Base-by-base conservation (phyloP, 2,888 invertebrate species). In the Xylota segnis region DNA sequence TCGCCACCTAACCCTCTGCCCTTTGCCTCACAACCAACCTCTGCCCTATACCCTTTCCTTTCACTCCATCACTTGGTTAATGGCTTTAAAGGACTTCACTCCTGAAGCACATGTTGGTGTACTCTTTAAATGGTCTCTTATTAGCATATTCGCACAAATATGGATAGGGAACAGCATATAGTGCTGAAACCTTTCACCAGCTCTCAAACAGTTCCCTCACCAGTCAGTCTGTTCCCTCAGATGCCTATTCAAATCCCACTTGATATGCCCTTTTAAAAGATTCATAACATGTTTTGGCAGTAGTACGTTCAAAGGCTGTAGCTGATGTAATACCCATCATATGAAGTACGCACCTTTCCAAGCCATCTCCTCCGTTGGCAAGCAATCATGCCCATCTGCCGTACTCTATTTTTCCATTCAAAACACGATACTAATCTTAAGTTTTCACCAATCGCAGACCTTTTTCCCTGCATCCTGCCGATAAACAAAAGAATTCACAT, bases 401-500 rank as follows among this genome's bases (percentile, higher is more conserved):
- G 14, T 18, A 29, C 16, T 61, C 58, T 50, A 40, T 37, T 32
- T 52, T 18, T 4, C 16, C 52, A 65, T 75, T 75, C 75, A 45
- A 27, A 14, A 23, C 75, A 45, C 45, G 74, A 75, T 34, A 34
- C 34, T 43, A 23, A 74, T 74, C 34, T 34, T 18, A 45, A 45
- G 23, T 12, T 27, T 52, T 27, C 29, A 27, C 27, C 50, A 74
- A 63, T 32, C 29, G 61, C 43, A 14, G 32, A 5, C 23, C 45
- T 18, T 43, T 40, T 45, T 29, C 12, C 0, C 23, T 23, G 1
- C 23, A 2, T 23, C 9, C 9, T 47, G 6, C 27, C 14, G 6
- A 68, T 23, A 54, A 43, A 66, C 23, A 37, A 37, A 23, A 12
- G 18, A 72, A 72, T 61, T 74, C 61, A 32, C 50, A 63, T 54